phyloP scores from a whole-genome alignment of 2,888 invertebrate species.

The Trachelus tabidus region DNA sequence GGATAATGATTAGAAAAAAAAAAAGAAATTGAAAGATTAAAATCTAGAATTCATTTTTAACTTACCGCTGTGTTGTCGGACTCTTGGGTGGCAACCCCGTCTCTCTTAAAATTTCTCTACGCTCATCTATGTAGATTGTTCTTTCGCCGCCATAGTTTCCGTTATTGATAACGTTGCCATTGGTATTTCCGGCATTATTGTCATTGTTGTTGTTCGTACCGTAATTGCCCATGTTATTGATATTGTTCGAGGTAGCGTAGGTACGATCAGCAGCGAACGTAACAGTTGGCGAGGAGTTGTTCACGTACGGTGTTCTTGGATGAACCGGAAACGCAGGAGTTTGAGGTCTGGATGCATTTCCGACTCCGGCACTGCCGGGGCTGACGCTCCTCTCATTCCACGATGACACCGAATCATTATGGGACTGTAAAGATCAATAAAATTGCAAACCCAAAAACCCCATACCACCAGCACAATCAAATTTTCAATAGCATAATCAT shows the following conservation, averaged over 20 bases:
- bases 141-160: conserved; percentile 50
- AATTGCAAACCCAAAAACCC: neutral
- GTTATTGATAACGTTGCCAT: conserved; percentile 46
- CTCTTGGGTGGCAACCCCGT: conserved; percentile 82
- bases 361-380: conserved; percentile 69
- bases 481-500: too few species aligned
- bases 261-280: conserved; percentile 59
- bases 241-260: conserved; percentile 40
- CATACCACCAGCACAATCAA: too few species aligned
- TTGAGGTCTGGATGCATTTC: conserved; percentile 77
- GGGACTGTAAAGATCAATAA: conserved; percentile 42
- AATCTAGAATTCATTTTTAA: conserved; percentile 10
- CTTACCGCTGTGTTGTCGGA: conserved; percentile 78
- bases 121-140: conserved; percentile 60
- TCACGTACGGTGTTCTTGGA: conserved; percentile 88
- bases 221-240: conserved; percentile 38
- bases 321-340: conserved; percentile 95
- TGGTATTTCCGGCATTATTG: conserved; percentile 32
- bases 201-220: conserved; percentile 39
- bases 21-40: too few species aligned
- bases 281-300: conserved; percentile 77
- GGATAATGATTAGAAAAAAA: neutral
- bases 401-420: conserved; percentile 74
- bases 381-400: conserved; percentile 71
- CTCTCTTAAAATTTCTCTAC: conserved; percentile 57